Percentiles rank a stretch among this genome's conserved stretches.
These are phyloP conservation scores for Gymnorhina tibicen DNA, from an alignment of 2,113 vertebrate genomes.

Conservation along the genomic window DNA sequence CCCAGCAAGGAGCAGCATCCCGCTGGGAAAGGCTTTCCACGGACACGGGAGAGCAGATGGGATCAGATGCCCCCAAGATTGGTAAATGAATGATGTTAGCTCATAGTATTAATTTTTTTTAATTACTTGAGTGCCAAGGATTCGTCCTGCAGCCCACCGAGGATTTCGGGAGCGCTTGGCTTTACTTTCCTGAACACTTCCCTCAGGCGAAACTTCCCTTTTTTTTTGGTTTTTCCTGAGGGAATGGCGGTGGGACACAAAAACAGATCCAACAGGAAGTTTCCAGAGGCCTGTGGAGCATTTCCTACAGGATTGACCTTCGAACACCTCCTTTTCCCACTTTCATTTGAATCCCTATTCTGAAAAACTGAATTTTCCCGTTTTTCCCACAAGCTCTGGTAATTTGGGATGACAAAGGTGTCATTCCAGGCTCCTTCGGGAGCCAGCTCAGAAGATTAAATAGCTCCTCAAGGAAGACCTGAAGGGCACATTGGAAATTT, in stretches of 20 bases:
- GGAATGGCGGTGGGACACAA: neutral
- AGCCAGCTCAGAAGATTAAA: neutral
- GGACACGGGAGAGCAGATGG: neutral
- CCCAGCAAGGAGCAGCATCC: neutral
- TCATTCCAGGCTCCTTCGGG: neutral
- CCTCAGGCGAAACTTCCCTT: neutral
- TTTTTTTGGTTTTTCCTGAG: neutral
- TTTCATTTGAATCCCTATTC: neutral
- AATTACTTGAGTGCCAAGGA: neutral
- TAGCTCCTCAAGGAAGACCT: too few species aligned
- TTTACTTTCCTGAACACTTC: neutral
- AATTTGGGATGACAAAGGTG: neutral
- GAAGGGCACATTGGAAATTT: neutral
- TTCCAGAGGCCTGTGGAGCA: accelerated
- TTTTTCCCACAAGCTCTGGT: neutral
- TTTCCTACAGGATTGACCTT: neutral
- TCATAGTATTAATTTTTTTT: neutral
- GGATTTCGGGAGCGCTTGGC: neutral
- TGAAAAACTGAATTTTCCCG: neutral
- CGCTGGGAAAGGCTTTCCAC: neutral
- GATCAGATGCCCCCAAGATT: neutral
- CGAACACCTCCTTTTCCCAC: accelerated
- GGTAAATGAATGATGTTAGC: neutral
- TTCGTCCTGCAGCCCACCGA: neutral
- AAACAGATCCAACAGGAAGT: neutral